Base-by-base conservation (phyloP, 2,113 vertebrate species). In the Peromyscus polionotus region DNA sequence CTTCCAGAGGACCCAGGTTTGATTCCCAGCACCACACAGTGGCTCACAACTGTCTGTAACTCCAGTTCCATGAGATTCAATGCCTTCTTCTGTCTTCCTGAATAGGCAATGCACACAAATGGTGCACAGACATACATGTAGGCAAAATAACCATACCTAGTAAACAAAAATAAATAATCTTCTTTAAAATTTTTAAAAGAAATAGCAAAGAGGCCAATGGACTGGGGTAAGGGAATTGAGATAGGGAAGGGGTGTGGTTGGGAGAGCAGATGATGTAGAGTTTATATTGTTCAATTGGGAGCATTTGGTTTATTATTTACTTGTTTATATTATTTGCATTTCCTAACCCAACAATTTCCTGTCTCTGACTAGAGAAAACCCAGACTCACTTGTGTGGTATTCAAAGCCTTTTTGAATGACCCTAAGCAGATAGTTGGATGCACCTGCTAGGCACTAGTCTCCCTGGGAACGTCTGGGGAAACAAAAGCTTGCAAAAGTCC, bases 251-350 rank as follows among this genome's bases (percentile, higher is more conserved):
- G 17, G 13, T 5, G 0, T n/a, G 5, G 13, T 26, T 24, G 45
- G 13, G 70, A 24, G 5, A 45, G 19, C 54, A 51, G 72, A 42
- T 20, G 17, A 6, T 3, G 7, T 3, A 12, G 54, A 11, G 51
- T 76, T 28, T 70, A 12, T 8, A 61, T n/a, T 2, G 1, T 26
- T 73, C 48, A 48, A n/a, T 22, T 19, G 2, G 26, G 84, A 75
- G 61, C 31, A 22, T 42, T 76, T 17, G 33, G 48, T 13, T 67
- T 59, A 63, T 42, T 63, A 24, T 33, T 17, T 68, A 70, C 90
- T 91, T 81, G 57, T 20, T 31, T 68, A 33, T 22, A 54, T 79
- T 96, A 61, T 59, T 87, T 94, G 39, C 73, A 94, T 83, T 72
- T 80, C 42, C 79, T 95, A 76, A 36, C 72, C 36, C 59, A 83